Conservation (phyloP, 2,888 invertebrate species). For the Leptinotarsa haldemani region DNA sequence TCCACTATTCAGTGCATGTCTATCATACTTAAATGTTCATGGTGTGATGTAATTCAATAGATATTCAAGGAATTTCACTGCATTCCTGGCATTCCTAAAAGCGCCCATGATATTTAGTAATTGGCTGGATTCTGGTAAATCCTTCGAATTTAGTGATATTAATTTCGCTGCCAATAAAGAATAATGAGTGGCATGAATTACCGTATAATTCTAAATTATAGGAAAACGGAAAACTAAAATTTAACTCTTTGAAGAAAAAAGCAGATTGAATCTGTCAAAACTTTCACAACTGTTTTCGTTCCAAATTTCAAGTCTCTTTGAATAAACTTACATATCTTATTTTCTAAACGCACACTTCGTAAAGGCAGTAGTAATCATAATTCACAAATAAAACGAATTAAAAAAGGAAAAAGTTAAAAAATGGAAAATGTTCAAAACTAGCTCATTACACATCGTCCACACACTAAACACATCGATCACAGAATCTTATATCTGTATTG, state of each 20-base stretch:
- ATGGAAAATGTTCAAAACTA: background rate
- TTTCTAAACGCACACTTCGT: background rate
- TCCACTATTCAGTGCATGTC: background rate
- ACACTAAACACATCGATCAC: background rate
- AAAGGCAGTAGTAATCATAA: background rate
- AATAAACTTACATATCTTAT: conserved; percentile 7
- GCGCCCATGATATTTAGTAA: conserved; percentile 28
- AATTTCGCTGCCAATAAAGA: background rate
- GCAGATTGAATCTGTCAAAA: conserved; percentile 15
- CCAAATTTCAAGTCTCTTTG: background rate
- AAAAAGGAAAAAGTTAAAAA: background rate
- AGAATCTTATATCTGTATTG: background rate
- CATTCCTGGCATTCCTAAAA: conserved; percentile 36
- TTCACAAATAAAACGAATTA: background rate
- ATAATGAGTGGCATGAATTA: background rate
- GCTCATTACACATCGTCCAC: conserved; percentile 5
- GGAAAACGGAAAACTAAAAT: background rate
- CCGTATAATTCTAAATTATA: background rate
- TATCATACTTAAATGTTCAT: conserved; percentile 32
- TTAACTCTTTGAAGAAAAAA: background rate
- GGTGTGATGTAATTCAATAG: conserved; percentile 48
- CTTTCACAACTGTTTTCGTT: conserved; percentile 15
- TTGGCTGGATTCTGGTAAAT: background rate
- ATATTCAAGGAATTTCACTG: conserved; percentile 50
- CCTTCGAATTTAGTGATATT: background rate